Conservation (phyloP, 2,113 vertebrate species). For the Myotis davidii region DNA sequence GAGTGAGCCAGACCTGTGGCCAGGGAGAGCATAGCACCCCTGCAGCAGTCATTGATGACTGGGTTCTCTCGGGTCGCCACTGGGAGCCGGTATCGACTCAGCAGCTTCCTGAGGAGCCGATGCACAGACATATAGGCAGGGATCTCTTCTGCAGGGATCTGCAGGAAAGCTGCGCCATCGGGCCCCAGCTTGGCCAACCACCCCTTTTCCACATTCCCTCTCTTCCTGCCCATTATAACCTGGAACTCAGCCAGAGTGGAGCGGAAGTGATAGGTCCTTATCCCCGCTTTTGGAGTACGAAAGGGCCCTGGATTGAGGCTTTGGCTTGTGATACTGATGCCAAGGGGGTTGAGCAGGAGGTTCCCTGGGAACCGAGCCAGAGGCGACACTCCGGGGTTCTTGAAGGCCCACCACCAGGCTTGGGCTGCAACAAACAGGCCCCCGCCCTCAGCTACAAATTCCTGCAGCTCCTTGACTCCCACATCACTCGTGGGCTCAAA, state of each 20-base stretch:
- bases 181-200: conserved; percentile 83
- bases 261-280: conserved; percentile 89
- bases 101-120: conserved; percentile 85
- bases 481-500: conserved; percentile 74
- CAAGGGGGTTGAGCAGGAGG: conserved; percentile 90
- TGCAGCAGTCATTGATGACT: conserved; percentile 84
- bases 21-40: conserved; percentile 88
- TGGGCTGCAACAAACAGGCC: conserved; percentile 85
- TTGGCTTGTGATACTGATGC: conserved; percentile 87
- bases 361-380: conserved; percentile 87
- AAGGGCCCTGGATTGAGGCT: conserved; percentile 73
- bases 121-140: conserved; percentile 86
- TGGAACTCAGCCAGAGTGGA: conserved; percentile 86
- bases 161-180: conserved; percentile 86
- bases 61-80: conserved; percentile 84
- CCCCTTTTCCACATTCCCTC: conserved; percentile 62
- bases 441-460: conserved; percentile 86
- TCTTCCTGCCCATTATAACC: conserved; percentile 81
- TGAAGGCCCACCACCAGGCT: conserved; percentile 86
- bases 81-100: conserved; percentile 85
- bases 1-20: conserved; percentile 84
- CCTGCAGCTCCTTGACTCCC: conserved; percentile 73
- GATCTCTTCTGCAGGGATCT: conserved; percentile 81
- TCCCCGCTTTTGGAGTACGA: conserved; percentile 55
- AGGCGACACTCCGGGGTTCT: conserved; percentile 74